These are phyloP conservation scores for Orthonevra nobilis DNA, from an alignment of 2,888 invertebrate genomes.

Conservation along the genomic window DNA sequence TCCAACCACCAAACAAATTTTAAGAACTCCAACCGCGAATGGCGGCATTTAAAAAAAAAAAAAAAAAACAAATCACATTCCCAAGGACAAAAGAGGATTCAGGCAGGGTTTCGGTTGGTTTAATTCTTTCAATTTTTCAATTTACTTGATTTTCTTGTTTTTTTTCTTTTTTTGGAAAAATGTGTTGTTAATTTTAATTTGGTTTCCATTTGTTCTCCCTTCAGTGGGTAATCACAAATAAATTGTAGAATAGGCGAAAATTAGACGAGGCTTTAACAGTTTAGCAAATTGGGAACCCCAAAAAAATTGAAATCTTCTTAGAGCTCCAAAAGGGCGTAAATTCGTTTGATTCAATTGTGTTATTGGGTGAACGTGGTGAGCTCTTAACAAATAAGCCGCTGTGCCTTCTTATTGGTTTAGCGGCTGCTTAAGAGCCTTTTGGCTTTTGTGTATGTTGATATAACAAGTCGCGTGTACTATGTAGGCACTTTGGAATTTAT, in stretches of 20 bases:
- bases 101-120: slow-evolving; percentile 5
- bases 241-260: slow-evolving; percentile 31
- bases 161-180: slow-evolving; percentile 15
- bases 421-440: slow-evolving; percentile 15
- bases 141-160: slow-evolving; percentile 23
- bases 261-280: slow-evolving; percentile 13
- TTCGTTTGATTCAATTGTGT: slow-evolving; percentile 55
- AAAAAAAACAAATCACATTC: slow-evolving; percentile 34
- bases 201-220: slow-evolving; percentile 45
- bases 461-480: background rate
- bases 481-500: background rate
- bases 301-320: slow-evolving; percentile 27
- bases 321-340: slow-evolving; percentile 56
- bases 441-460: slow-evolving; percentile 15
- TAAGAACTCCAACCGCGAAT: slow-evolving; percentile 27
- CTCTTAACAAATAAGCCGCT: background rate
- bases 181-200: slow-evolving; percentile 62
- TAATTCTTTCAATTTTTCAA: slow-evolving; percentile 51
- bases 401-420: slow-evolving; percentile 15
- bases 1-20: slow-evolving; percentile 27
- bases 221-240: slow-evolving; percentile 50
- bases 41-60: slow-evolving; percentile 43
- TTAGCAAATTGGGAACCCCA: background rate
- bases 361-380: background rate
- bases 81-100: slow-evolving; percentile 1